A percentile compares a stretch with the other conserved stretches of the same genome.
These are phyloP conservation scores for Lepidocolaptes lacrymiger DNA, from an alignment of 2,797 vertebrate genomes.

Conservation along the genomic window DNA sequence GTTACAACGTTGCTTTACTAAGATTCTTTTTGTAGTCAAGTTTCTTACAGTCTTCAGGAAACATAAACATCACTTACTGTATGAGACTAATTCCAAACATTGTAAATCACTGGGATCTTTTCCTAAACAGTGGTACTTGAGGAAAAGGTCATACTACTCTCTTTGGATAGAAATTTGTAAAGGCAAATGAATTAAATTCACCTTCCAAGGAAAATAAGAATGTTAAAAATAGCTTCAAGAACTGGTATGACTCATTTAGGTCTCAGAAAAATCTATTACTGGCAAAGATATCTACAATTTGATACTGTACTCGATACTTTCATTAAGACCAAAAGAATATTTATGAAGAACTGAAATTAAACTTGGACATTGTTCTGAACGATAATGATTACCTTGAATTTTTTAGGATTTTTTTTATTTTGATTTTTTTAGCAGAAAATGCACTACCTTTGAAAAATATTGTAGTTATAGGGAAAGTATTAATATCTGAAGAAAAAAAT, in stretches of 20 bases:
- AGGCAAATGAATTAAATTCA: conserved; percentile 40
- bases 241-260: conserved; percentile 1
- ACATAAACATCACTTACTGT: neutral
- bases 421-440: neutral
- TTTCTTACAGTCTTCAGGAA: neutral
- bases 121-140: neutral
- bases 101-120: neutral
- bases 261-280: conserved; percentile 53
- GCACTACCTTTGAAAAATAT: conserved; percentile 27
- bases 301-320: conserved; percentile 2
- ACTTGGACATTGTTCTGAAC: neutral
- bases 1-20: neutral
- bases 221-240: conserved; percentile 36
- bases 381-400: neutral
- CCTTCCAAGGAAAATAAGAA: conserved; percentile 31
- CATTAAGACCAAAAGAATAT: neutral
- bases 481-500: neutral
- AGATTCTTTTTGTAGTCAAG: neutral
- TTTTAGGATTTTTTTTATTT: neutral
- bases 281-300: conserved; percentile 24
- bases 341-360: conserved; percentile 29
- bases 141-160: conserved; percentile 12
- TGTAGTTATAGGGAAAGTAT: neutral
- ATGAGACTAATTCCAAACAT: neutral
- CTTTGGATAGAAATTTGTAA: conserved; percentile 25